Evolutionary conservation across 2,113 vertebrate genomes (phyloP).

Genomic region (Natator depressus): DNA sequence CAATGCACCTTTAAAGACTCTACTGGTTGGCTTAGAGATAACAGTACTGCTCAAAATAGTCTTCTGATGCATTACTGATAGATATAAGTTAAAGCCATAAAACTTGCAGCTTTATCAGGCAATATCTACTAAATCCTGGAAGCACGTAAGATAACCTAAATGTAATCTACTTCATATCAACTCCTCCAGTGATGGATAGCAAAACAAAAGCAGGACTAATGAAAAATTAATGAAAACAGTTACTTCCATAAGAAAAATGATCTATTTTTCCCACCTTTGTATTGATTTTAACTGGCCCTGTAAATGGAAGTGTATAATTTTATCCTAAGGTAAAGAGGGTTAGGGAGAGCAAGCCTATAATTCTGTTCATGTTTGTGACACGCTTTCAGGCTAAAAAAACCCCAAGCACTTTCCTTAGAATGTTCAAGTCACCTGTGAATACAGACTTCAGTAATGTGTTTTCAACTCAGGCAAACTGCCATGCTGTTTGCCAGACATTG

Average conservation of each 20-base stretch:
- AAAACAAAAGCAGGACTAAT: slow-evolving; percentile 73
- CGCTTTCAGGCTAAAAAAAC: slow-evolving; percentile 53
- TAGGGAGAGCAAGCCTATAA: slow-evolving; percentile 34
- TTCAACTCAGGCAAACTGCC: slow-evolving; percentile 65
- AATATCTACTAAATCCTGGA: slow-evolving; percentile 69
- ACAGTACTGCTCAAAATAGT: slow-evolving; percentile 59
- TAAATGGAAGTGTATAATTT: slow-evolving; percentile 80
- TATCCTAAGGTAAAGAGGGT: slow-evolving; percentile 74
- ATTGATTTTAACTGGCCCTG: slow-evolving; percentile 80
- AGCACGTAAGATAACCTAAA: slow-evolving; percentile 61
- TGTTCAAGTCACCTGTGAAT: slow-evolving; percentile 34
- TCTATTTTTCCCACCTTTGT: slow-evolving; percentile 76
- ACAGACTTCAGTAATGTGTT: slow-evolving; percentile 50
- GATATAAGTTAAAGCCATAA: slow-evolving; percentile 71
- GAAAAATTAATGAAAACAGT: slow-evolving; percentile 83
- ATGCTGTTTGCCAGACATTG: slow-evolving; percentile 50
- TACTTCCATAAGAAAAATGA: slow-evolving; percentile 82
- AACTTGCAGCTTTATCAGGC: slow-evolving; percentile 60
- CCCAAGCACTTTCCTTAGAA: slow-evolving; percentile 54
- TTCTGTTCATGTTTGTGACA: slow-evolving; percentile 56
- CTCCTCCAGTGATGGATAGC: slow-evolving; percentile 74
- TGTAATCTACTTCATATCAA: slow-evolving; percentile 63
- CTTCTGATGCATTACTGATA: slow-evolving; percentile 77
- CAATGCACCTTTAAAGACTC: slow-evolving; percentile 42
- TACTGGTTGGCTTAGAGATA: slow-evolving; percentile 59